Evolutionary conservation across 2,113 vertebrate species (phyloP), one percentile per base, ranked within the genome.

Genomic region (Laticauda colubrina): DNA sequence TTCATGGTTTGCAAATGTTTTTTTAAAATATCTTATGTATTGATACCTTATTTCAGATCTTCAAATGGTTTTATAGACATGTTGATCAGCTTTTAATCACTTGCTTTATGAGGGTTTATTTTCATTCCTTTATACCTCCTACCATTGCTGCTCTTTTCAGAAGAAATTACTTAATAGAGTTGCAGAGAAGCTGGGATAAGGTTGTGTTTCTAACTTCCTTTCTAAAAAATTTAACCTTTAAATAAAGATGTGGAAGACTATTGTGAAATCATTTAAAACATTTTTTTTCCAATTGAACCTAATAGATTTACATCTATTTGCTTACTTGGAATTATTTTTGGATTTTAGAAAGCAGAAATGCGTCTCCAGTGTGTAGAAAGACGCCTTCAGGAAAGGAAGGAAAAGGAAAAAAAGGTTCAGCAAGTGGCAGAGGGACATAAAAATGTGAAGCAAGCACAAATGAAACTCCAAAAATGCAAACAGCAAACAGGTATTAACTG

Each of bases 371-470:
- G 97, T 43, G 97, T 97, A 0, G 94, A 98, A 96, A 97, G 97
- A 94, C 97, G 96, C 21, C 94, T 98, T 34, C 96, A 96, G 85
- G 98, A 99, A 94, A 97, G 98, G 90, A 98, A 97, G 93, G 97
- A 97, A 95, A 96, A 97, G 95, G 98, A 96, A 95, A 97, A 98
- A 92, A 95, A 98, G 95, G 98, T 98, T 92, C 97, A 98, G 88
- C 98, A 98, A 94, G 98, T 99, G 87, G 55, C 93, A 24, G 98
- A 98, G 91, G 97, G 97, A 14, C 98, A 98, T 95, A 98, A 98
- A 96, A 99, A 98, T 86, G 96, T 97, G 85, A 98, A 98, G 95
- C 93, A 94, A 89, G 98, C 97, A 1, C 98, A 98, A 97, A 93
- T 93, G 69, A 98, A 97, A 94, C 95, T 99, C 26, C 96, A 97